Evolutionary conservation across 2,888 invertebrate species (phyloP), one percentile per base, ranked within the genome.

Genomic region (Drosophila meridionalis): DNA sequence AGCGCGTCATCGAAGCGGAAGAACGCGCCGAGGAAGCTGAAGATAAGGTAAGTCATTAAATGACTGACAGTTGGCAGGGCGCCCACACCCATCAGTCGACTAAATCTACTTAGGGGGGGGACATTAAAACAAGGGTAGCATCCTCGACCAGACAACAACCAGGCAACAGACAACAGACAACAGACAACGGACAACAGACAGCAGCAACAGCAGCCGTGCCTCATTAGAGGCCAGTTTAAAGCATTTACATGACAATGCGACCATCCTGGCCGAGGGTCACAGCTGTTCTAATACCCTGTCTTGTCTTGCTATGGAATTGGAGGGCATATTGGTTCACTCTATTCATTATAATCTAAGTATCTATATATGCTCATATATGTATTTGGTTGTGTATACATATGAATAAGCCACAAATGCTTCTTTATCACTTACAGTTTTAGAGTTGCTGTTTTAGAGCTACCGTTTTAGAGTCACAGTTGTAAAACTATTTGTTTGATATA

Each of bases 21-120:
- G 96, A 97, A 89, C 95, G 98, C 90, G 98, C 98, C 61, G 98
- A 98, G 92, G 97, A 97, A 94, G 98, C 98, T 76, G 98, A 98
- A 94, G 97, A 98, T 94, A 98, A 98, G 97, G 98, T 98, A 95
- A 94, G 94, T 88, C 82, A 76, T 87, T 86, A 82, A 89, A 74
- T 70, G 77, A 79, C 75, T 80, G 70, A 64, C 69, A 68, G 62
- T 38, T 11, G 32, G 28, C n/a, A 14, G 14, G 2, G 34, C 20
- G 53, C 38, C 56, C 53, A n/a, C 28, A 12, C 2, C 20, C 14
- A 26, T 8, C 12, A 32, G 9, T 34, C 11, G 20, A 5, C 5
- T 30, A 14, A 34, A 34, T 6, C 4, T 4, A 30, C 4, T 4
- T 1, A 7, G 2, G 32, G 5, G 12, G 34, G 5, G 66, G 32